A percentile compares a stretch with the other conserved stretches of the same genome.
These are phyloP conservation scores for Cardinalis cardinalis DNA, from an alignment of 2,113 vertebrate species.

Conservation along the genomic window DNA sequence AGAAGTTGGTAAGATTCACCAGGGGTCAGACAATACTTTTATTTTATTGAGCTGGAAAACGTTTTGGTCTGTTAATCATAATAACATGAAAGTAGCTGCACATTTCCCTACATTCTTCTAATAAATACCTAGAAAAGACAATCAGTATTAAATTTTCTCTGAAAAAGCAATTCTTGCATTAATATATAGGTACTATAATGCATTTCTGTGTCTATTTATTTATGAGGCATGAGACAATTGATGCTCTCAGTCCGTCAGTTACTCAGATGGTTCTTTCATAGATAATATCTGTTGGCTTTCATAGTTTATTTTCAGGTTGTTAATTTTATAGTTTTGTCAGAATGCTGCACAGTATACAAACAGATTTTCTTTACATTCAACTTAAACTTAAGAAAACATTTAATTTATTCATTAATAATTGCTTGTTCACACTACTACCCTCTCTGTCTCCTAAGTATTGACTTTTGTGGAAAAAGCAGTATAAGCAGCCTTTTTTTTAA, in stretches of 20 bases:
- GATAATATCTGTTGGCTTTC: not conserved
- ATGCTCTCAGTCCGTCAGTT: not conserved
- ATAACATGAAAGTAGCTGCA: not conserved
- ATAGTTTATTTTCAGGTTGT: not conserved
- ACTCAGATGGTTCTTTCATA: not conserved
- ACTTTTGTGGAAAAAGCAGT: not conserved
- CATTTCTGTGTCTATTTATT: not conserved
- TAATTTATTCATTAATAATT: not conserved
- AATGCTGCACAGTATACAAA: not conserved
- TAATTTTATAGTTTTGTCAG: not conserved
- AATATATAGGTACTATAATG: not conserved
- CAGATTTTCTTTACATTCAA: not conserved
- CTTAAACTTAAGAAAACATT: not conserved
- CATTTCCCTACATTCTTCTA: not conserved
- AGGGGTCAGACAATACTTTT: not conserved
- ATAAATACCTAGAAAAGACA: not conserved
- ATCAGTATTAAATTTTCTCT: not conserved
- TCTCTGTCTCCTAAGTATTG: not conserved
- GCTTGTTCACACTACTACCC: not conserved
- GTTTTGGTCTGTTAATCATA: not conserved
- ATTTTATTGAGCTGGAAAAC: not conserved
- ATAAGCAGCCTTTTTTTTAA: not conserved
- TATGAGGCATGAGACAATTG: not conserved
- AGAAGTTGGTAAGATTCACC: not conserved
- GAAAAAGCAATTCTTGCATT: not conserved